Conservation (phyloP, 1,140 invertebrate genomes). For the Heliothis virescens region DNA sequence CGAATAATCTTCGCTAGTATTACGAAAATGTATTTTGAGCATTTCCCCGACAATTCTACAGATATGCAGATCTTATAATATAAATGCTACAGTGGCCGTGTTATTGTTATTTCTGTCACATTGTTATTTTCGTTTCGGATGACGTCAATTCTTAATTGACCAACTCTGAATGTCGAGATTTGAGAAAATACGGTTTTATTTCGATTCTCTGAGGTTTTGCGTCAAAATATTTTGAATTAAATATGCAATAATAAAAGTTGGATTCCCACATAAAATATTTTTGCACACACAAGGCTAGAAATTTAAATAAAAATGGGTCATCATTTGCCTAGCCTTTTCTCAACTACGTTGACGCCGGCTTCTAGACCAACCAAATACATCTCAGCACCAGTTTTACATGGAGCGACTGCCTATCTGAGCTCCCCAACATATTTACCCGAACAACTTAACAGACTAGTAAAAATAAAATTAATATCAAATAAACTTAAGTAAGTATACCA, state of each 20-base stretch:
- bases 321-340: no score
- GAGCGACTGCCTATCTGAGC: no score
- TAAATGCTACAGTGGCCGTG: neutral
- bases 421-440: no score
- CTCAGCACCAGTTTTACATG: no score
- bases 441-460: no score
- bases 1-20: neutral
- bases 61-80: neutral
- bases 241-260: neutral
- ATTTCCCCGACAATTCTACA: conserved; percentile 1
- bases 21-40: conserved; percentile 7
- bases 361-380: no score
- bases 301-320: no score
- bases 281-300: no score
- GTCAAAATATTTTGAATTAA: neutral
- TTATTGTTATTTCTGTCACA: conserved; percentile 31
- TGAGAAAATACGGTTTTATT: neutral
- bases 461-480: no score
- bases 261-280: neutral
- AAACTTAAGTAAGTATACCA: no score
- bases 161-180: conserved; percentile 2
- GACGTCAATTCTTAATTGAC: conserved; percentile 13
- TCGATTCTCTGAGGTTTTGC: neutral
- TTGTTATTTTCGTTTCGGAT: conserved; percentile 29
- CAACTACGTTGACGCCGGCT: no score